Percentiles rank a stretch among this genome's conserved stretches.
These are phyloP conservation scores for Dolichoris vasculosae DNA, from an alignment of 1,140 invertebrate species.

Conservation along the genomic window DNA sequence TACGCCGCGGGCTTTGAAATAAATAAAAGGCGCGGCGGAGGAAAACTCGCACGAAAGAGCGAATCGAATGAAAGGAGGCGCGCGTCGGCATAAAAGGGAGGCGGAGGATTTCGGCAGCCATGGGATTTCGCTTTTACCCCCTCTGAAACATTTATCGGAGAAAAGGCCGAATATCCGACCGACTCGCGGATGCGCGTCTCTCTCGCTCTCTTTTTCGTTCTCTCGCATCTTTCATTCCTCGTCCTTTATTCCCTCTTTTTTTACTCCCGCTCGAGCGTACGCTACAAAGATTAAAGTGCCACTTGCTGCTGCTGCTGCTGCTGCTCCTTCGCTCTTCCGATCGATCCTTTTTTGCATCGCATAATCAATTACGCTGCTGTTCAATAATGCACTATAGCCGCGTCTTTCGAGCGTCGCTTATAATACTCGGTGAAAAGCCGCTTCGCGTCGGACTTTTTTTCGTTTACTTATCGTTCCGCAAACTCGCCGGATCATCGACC, in stretches of 20 bases:
- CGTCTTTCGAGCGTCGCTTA: not conserved
- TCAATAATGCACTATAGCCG: not conserved
- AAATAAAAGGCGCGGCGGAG: not conserved
- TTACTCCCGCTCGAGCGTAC: not conserved
- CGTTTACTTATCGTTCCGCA: not conserved
- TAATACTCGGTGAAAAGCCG: not conserved
- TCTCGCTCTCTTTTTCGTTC: not conserved
- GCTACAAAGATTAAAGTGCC: slow-evolving; percentile 47
- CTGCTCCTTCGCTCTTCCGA: slow-evolving; percentile 4
- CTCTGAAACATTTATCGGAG: slow-evolving; percentile 56
- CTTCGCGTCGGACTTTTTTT: not conserved
- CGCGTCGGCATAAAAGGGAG: not conserved
- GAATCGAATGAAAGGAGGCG: slow-evolving; percentile 15
- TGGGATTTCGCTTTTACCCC: slow-evolving; percentile 57
- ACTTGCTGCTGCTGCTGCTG: slow-evolving; percentile 48
- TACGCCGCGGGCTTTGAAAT: not conserved
- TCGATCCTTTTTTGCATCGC: slow-evolving; percentile 33
- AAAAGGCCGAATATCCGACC: slow-evolving; percentile 25
- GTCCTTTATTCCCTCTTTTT: slow-evolving; percentile 12
- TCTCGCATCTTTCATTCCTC: not conserved
- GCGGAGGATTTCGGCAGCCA: slow-evolving; percentile 41
- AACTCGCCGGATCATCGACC: no score
- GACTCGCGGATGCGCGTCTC: not conserved
- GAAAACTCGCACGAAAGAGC: slow-evolving; percentile 3
- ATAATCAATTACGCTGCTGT: not conserved